A percentile compares a stretch with the other conserved stretches of the same genome.
Evolutionary conservation across 1,140 invertebrate genomes (phyloP).

Genomic region (Pseudomyrmex sp.): DNA sequence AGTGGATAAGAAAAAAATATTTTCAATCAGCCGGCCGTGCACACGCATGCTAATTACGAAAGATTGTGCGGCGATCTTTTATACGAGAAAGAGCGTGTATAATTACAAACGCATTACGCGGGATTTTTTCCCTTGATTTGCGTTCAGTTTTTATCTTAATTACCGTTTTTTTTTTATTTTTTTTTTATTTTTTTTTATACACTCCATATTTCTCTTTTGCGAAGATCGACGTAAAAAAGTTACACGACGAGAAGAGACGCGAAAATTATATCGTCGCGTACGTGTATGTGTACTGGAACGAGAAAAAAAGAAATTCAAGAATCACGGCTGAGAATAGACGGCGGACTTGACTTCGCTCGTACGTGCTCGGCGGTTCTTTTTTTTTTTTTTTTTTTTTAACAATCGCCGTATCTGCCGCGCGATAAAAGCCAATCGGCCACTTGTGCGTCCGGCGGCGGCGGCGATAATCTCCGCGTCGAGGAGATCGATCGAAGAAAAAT

Average conservation of each 20-base stretch:
- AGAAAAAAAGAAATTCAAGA: background rate
- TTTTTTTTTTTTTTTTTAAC: slow-evolving; percentile 1
- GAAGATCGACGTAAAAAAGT: background rate
- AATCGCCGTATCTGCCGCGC: slow-evolving; percentile 26
- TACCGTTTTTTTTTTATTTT: background rate
- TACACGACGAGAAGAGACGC: background rate
- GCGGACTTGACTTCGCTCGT: slow-evolving; percentile 8
- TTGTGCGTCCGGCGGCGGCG: slow-evolving; percentile 2
- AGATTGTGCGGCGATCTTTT: slow-evolving; percentile 30
- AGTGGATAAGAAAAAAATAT: slow-evolving; percentile 38
- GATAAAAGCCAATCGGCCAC: slow-evolving; percentile 38
- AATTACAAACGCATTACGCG: background rate
- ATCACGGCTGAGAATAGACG: background rate
- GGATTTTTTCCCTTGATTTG: background rate
- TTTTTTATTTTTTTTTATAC: background rate
- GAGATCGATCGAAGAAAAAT: background rate
- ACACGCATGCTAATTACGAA: slow-evolving; percentile 34
- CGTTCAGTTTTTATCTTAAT: background rate
- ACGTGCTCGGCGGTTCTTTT: slow-evolving; percentile 19
- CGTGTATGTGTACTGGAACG: no score
- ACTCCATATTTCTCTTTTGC: background rate
- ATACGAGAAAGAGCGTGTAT: background rate
- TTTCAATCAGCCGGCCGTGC: slow-evolving; percentile 52
- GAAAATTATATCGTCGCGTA: slow-evolving; percentile 5
- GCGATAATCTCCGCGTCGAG: no score